Base-by-base conservation (phyloP, 2,797 vertebrate genomes). In the Masticophis lateralis region DNA sequence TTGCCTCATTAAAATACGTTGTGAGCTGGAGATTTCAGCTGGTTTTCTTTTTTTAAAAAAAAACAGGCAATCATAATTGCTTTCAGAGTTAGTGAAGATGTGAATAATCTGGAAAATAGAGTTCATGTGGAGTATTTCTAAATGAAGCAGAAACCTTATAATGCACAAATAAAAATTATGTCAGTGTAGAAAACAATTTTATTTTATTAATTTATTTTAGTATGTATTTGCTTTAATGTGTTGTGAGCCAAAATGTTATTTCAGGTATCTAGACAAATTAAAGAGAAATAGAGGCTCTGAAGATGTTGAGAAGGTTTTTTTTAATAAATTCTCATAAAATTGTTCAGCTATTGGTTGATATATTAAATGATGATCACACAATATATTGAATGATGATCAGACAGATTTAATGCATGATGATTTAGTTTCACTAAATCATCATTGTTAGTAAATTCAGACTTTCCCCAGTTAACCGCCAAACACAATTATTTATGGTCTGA, bases 311-410 rank as follows among this genome's bases (percentile, higher is more conserved):
- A 69, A 25, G 14, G 56, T 59, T 90, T 47, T 32, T 92, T 93
- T 91, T 90, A 55, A 60, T 18, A 32, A 56, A 18, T 20, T 66
- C 56, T 47, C 18, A 90, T 66, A 87, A 90, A 87, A 63, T 28
- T 27, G 5, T 51, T 57, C 8, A 93, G 93, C 63, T 43, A 6
- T 92, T 94, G 83, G 60, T 56, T 69, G 47, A 51, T 83, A 89
- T 79, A 66, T 25, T 74, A 51, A 20, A 47, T 83, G 5, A 0
- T 66, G 5, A 0, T 0, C n/a, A 51, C 47, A 51, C 47, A 51
- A 51, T 83, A 89, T 79, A 66, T 25, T 74, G 56, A 20, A 47
- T 83, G 5, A 0, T 66, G 5, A 0, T 0, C n/a, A 51, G 74
- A 69, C 93, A 56, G 13, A 91, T 91, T 6, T 43, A n/a, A 47